A percentile compares a stretch with the other conserved stretches of the same genome.
Conservation (phyloP, 2,113 vertebrate species). For the Variabilichromis moorii region DNA sequence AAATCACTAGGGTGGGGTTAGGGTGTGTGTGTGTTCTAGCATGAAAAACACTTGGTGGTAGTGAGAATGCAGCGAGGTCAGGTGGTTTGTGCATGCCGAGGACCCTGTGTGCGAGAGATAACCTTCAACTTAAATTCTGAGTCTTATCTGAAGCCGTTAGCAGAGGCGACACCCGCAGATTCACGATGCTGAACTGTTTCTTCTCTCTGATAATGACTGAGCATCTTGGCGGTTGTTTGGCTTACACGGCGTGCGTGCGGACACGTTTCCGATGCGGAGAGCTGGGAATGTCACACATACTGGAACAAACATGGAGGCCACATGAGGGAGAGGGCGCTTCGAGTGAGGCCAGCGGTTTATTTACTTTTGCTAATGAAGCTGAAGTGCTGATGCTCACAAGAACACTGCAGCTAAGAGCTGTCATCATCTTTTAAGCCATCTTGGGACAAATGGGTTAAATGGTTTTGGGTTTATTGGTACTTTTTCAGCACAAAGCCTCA, state of each 20-base stretch:
- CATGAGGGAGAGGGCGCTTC: background rate
- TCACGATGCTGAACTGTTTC: background rate
- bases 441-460: background rate
- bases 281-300: background rate
- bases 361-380: background rate
- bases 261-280: background rate
- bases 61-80: background rate
- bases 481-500: background rate
- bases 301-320: background rate
- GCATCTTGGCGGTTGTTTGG: background rate
- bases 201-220: background rate
- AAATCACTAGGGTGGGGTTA: conserved; percentile 5
- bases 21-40: background rate
- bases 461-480: background rate
- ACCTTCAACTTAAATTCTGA: conserved; percentile 22
- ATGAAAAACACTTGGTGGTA: background rate
- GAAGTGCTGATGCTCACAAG: background rate
- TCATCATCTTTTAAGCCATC: background rate
- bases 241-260: background rate
- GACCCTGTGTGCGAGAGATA: conserved; percentile 48
- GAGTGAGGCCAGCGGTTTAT: background rate
- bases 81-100: background rate
- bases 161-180: background rate
- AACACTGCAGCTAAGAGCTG: background rate
- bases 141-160: conserved; percentile 29